Conservation (phyloP, 2,888 invertebrate genomes). For the Pandemis cinnamomeana region DNA sequence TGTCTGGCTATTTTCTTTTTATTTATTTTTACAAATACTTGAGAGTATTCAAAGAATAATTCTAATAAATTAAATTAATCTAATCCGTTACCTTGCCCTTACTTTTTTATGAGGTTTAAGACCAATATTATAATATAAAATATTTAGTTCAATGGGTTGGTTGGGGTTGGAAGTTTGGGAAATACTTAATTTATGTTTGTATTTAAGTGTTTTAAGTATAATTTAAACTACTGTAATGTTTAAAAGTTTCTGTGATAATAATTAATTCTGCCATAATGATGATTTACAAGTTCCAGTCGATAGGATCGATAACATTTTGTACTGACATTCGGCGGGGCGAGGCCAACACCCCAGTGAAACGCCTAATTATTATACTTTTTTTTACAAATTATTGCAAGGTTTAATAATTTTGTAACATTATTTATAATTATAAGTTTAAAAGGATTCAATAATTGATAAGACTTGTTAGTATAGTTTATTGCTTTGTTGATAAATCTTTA, state of each 20-base stretch:
- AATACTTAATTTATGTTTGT: slow-evolving; percentile 42
- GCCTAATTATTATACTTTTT: slow-evolving; percentile 32
- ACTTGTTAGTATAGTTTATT: slow-evolving; percentile 19
- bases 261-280: slow-evolving; percentile 58
- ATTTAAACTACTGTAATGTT: slow-evolving; percentile 51
- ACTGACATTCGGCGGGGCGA: slow-evolving; percentile 20
- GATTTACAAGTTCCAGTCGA: slow-evolving; percentile 41
- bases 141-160: slow-evolving; percentile 39
- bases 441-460: background rate
- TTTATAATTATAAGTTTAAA: slow-evolving; percentile 17
- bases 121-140: slow-evolving; percentile 21
- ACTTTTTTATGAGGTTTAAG: slow-evolving; percentile 34
- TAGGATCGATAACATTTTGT: slow-evolving; percentile 24
- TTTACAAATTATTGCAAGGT: slow-evolving; percentile 32
- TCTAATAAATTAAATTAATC: background rate
- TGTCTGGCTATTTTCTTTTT: background rate
- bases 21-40: background rate
- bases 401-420: slow-evolving; percentile 23
- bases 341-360: slow-evolving; percentile 42
- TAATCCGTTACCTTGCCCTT: slow-evolving; percentile 36
- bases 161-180: slow-evolving; percentile 35
- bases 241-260: slow-evolving; percentile 67
- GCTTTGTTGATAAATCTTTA: slow-evolving; percentile 3
- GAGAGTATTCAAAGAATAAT: background rate
- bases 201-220: slow-evolving; percentile 48